Conservation (phyloP, 2,797 vertebrate species). For the Miichthys miiuy region DNA sequence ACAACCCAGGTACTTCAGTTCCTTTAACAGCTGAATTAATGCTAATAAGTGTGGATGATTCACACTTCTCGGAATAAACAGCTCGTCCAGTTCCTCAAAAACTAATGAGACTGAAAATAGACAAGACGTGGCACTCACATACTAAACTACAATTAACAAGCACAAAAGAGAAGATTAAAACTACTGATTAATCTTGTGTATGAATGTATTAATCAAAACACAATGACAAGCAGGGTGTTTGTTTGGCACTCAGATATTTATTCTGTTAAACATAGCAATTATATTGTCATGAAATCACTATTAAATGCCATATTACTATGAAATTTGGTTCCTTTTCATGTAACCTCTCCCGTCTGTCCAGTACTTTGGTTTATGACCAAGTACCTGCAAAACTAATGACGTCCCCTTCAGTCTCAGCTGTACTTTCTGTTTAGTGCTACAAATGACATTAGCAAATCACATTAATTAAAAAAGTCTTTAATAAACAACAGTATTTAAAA, state of each 20-base stretch:
- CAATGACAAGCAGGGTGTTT: slow-evolving; percentile 1
- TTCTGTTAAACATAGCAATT: slow-evolving; percentile 6
- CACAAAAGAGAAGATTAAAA: slow-evolving; percentile 24
- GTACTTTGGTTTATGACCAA: background rate
- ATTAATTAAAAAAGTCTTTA: no score
- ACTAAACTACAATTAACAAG: slow-evolving; percentile 11
- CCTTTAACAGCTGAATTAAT: background rate
- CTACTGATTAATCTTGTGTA: background rate
- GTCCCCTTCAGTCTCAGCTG: background rate
- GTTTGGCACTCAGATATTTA: slow-evolving; percentile 7
- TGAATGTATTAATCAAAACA: slow-evolving; percentile 15
- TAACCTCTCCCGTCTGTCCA: background rate
- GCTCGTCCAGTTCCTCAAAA: background rate
- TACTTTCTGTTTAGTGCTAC: background rate
- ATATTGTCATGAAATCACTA: background rate
- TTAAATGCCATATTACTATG: background rate
- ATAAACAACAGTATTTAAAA: no score
- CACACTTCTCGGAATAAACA: slow-evolving; percentile 4
- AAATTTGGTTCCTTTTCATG: background rate
- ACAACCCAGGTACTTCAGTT: slow-evolving; percentile 90
- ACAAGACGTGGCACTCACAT: background rate
- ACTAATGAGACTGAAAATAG: slow-evolving; percentile 11
- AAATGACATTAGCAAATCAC: background rate
- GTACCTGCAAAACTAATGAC: background rate
- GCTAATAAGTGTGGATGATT: slow-evolving; percentile 1